Evolutionary conservation across 2,113 vertebrate species (phyloP).

Genomic region (Rhabdornis inornatus): DNA sequence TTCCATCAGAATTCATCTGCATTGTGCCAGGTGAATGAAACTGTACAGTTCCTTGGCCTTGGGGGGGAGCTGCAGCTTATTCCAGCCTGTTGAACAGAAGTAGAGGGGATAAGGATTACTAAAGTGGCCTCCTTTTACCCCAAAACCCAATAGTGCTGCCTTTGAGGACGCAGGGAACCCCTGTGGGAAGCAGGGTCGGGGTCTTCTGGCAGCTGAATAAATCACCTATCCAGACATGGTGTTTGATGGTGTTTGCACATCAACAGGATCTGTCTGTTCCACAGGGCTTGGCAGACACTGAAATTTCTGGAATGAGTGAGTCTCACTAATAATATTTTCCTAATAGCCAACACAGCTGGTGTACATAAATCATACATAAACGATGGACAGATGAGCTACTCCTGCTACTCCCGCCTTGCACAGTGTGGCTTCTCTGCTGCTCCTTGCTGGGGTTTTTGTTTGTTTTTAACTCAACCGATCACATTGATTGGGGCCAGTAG

Average conservation of each 20-base stretch:
- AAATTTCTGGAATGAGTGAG: background rate
- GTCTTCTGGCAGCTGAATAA: background rate
- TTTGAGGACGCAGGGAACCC: background rate
- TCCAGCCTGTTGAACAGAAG: background rate
- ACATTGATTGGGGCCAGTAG: constrained; percentile 72
- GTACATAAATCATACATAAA: background rate
- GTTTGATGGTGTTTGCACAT: constrained; percentile 19
- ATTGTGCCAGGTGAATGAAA: background rate
- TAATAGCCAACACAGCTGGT: background rate
- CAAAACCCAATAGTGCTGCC: background rate
- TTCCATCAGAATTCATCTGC: background rate
- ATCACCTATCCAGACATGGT: background rate
- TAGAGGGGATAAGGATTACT: background rate
- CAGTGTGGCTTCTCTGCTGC: constrained; percentile 36
- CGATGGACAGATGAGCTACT: background rate
- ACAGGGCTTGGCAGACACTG: background rate
- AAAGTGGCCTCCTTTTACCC: background rate
- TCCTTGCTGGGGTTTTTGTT: constrained; percentile 48
- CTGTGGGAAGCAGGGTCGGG: background rate
- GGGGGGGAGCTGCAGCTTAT: background rate
- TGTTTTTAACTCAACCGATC: constrained; percentile 62
- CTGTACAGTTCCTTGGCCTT: background rate
- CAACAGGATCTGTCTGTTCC: background rate
- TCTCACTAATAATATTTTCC: background rate
- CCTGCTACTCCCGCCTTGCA: constrained; percentile 37